Base-by-base conservation (phyloP, 2,888 invertebrate species). In the Agrochola lychnidis region DNA sequence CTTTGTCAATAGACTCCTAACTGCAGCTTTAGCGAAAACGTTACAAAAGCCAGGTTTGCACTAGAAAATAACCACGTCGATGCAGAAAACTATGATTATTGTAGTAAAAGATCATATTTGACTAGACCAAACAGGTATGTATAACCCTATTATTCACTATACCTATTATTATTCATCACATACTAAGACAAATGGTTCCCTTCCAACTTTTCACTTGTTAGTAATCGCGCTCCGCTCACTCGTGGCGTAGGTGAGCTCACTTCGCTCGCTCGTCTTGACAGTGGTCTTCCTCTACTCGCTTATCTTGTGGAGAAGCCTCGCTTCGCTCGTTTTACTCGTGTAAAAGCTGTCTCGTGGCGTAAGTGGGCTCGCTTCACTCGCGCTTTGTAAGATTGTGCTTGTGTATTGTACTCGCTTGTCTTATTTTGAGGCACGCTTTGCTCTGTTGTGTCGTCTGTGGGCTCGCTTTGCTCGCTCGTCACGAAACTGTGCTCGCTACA, bases 41-140 rank as follows among this genome's bases (percentile, higher is more conserved):
- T 30, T n/a, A 2, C 56, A 36, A 64, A 63, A 45, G 42, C 30
- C 4, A 63, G 75, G 4, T 80, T 79, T 22, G 14, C 61, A 30
- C 10, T 5, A 1, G 68, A 56, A n/a, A 59, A 56, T 25, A 80
- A 57, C 3, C n/a, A 48, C 0, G 22, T n/a, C 0, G 70, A 68
- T 14, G 84, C 70, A 10, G 42, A 69, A 57, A 45, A 30, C 1
- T 82, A 71, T 40, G 80, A 82, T 56, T 83, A 42, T 19, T 63
- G 56, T 2, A 63, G 67, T 25, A 63, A 67, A n/a, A 75, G 84
- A 25, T 61, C 59, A 7, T 25, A 61, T 36, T 53, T 61, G 12
- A 70, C 67, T 0, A 16, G 2, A 3, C 70, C 80, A 9, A 82
- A 82, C 48, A 71, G n/a, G 82, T 82, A 83, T n/a, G 73, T 57